Evolutionary conservation across 2,797 vertebrate species (phyloP).

Genomic region (Ambastaia sidthimunki): DNA sequence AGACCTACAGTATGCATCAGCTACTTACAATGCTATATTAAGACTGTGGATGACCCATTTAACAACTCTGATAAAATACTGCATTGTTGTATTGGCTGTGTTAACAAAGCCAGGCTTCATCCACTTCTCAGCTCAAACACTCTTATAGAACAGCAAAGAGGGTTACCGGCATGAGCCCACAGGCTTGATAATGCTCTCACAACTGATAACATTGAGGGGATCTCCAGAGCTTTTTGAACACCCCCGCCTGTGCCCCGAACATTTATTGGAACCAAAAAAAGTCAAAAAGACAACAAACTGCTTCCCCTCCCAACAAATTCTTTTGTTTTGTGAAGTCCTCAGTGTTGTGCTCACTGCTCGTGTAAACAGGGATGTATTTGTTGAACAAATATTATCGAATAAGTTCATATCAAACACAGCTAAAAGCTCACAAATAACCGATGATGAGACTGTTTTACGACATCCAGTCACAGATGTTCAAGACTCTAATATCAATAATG

Average conservation of each 20-base stretch:
- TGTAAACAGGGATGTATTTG: constrained; percentile 33
- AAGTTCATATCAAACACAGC: constrained; percentile 8
- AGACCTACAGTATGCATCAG: constrained; percentile 24
- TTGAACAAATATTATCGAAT: constrained; percentile 2
- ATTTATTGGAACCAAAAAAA: neutral
- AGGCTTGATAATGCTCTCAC: neutral
- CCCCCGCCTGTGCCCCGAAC: neutral
- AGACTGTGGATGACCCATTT: constrained; percentile 24
- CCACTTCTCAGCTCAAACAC: constrained; percentile 14
- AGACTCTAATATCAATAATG: neutral
- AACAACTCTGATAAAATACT: constrained; percentile 34
- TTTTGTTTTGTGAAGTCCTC: neutral
- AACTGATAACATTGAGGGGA: constrained; percentile 1
- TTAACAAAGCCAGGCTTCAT: constrained; percentile 34
- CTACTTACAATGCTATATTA: constrained; percentile 17
- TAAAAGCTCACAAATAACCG: neutral
- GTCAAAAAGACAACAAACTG: constrained; percentile 23
- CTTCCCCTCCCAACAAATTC: constrained; percentile 8
- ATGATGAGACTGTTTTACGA: neutral
- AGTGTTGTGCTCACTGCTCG: neutral
- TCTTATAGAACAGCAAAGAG: neutral
- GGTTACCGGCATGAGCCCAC: neutral
- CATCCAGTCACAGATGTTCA: constrained; percentile 14
- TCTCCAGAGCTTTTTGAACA: constrained; percentile 32
- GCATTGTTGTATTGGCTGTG: constrained; percentile 22